Base-by-base conservation (phyloP, 2,888 invertebrate genomes). In the Crepidodera aurea region DNA sequence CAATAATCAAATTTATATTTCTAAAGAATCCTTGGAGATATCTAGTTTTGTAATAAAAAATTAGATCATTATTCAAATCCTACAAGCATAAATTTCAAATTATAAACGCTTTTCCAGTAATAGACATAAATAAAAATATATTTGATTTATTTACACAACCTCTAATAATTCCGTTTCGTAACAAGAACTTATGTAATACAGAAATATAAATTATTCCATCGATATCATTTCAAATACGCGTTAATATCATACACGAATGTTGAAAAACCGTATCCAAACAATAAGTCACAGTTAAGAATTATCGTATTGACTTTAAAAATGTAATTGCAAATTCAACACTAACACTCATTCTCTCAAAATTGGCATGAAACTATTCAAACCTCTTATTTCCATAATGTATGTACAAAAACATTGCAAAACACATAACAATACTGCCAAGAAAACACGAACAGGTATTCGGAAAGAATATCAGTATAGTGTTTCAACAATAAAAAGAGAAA, bases 401-500 rank as follows among this genome's bases (percentile, higher is more conserved):
- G 44, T 53, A 64, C 54, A 67, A 61, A 64, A 67, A 67, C 64
- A 67, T 68, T 51, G 53, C 66, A 66, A 66, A 69, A 66, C 56
- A 65, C 65, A 56, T 61, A 56, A 66, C 64, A 67, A 68, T 61
- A 57, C 63, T 53, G 62, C 55, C 59, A 63, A 71, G 69, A 73
- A 71, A 72, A 69, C 70, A 71, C 62, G 69, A 73, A 70, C 71
- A 71, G 72, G 71, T 73, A 72, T 72, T 71, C 66, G 63, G 67
- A 70, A 73, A 71, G 72, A 72, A 71, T 73, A 71, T 72, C 67
- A 68, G 67, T 68, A 70, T 66, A 64, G 51, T 44, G 42, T 54
- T 37, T 53, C 59, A 54, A 70, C 67, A 70, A 67, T 68, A 69
- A 68, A 68, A 62, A 64, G 60, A 68, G 59, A 60, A 64, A 66